Base-by-base conservation (phyloP, 2,797 vertebrate species). In the Urophycis tenuis region DNA sequence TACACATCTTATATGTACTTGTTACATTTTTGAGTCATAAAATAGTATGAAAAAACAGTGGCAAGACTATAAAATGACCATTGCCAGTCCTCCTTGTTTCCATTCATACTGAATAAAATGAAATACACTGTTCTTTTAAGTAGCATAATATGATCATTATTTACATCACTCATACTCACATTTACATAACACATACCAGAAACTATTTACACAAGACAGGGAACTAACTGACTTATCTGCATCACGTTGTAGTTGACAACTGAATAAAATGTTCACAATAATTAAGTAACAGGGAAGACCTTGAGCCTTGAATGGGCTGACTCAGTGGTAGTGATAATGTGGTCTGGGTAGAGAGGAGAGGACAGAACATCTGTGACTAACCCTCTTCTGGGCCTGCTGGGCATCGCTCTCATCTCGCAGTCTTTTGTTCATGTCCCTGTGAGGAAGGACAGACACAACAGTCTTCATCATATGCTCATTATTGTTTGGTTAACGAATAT, bases 401-500 rank as follows among this genome's bases (percentile, higher is more conserved):
- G 93, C 92, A 0, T 99, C 97, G 85, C 95, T 95, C 83, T 98
- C 96, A 45, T 99, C 98, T 32, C 96, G 93, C 9, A 99, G 91
- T 77, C 92, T 92, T 78, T 94, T 95, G 92, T 99, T 99, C 94
- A 99, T 95, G 76, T 99, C 96, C 92, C 98, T 99, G 76, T 77
- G 8, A 77, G 41, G 84, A 32, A 76, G 36, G 73, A 15, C 10
- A 64, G 30, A 53, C 8, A 78, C 19, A 76, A 5, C n/a, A 75
- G 12, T n/a, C n/a, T n/a, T n/a, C n/a, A n/a, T n/a, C n/a, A n/a
- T n/a, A n/a, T n/a, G n/a, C n/a, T n/a, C n/a, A n/a, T n/a, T n/a
- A n/a, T n/a, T n/a, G n/a, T n/a, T n/a, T n/a, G n/a, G n/a, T n/a
- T n/a, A n/a, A 60, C n/a, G n/a, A 29, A 29, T 67, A 67, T 67